Conservation (phyloP, 2,113 vertebrate genomes). For the Falco punctatus region DNA sequence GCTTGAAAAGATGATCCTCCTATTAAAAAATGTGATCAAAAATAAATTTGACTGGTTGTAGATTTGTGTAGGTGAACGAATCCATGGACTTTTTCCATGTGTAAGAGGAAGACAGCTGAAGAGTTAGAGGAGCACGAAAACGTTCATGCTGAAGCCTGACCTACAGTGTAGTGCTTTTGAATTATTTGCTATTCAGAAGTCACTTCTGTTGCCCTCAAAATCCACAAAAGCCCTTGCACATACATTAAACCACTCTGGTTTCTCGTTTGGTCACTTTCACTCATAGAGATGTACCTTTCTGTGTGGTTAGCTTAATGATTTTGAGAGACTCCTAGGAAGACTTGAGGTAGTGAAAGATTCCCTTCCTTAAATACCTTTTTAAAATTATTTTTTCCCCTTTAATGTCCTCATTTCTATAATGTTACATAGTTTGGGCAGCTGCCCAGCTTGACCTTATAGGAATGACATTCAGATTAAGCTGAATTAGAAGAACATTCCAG, state of each 20-base stretch:
- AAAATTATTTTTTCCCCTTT: no score
- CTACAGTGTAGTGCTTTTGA: background rate
- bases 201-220: background rate
- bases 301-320: background rate
- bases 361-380: background rate
- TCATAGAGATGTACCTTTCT: background rate
- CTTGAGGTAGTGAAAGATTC: background rate
- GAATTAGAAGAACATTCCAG: background rate
- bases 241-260: background rate
- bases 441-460: background rate
- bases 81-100: background rate
- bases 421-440: background rate
- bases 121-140: background rate
- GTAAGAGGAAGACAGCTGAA: background rate
- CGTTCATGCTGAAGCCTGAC: background rate
- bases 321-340: background rate
- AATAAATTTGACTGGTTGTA: background rate
- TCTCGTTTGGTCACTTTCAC: background rate
- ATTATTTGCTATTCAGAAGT: background rate
- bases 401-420: background rate
- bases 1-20: background rate
- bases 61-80: background rate
- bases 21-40: background rate
- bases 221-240: background rate
- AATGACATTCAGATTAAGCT: background rate